Evolutionary conservation across 1,140 invertebrate species (phyloP), one percentile per base, ranked within the genome.

Genomic region (Drosophila bocqueti): DNA sequence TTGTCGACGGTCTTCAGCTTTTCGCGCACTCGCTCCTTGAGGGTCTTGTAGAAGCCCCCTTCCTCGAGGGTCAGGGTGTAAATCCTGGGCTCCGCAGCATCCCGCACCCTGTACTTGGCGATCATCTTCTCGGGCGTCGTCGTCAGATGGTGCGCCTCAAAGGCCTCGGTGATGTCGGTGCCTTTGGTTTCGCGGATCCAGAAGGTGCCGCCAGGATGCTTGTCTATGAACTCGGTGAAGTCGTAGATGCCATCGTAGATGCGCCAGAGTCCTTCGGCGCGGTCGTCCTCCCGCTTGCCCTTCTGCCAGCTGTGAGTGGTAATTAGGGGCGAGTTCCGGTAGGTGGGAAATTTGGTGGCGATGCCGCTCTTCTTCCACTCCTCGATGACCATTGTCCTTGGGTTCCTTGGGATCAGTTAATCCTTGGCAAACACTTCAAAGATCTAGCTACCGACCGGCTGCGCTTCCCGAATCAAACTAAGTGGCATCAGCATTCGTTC

Each of bases 131-230:
- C 92, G 0, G 95, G 93, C 0, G 60, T 40, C 0, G 92, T 76
- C 3, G 93, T 92, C 24, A 95, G 77, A 79, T 96, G 96, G 91
- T 95, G 95, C 2, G 82, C 76, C 93, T 96, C 95, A 67, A 96
- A 96, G 11, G 94, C 93, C 93, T 96, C 96, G 1, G 96, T 96
- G 4, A 96, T 96, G 77, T 96, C 96, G 0, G 95, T 96, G 1
- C 95, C 96, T 84, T 94, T 94, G 2, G 96, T 96, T 16, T 96
- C 73, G 9, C 91, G 65, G 18, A 96, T 83, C 96, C 96, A 96
- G 79, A 96, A 94, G 15, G 91, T 8, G 16, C 96, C 96, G 31
- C 96, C 96, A 2, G 96, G 96, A 93, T 97, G 96, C 16, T 80
- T 93, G 13, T 94, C 89, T 2, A 95, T 93, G 79, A 96, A 97